phyloP scores from a whole-genome alignment of 2,888 invertebrate species.

The Ophion slaviceki region DNA sequence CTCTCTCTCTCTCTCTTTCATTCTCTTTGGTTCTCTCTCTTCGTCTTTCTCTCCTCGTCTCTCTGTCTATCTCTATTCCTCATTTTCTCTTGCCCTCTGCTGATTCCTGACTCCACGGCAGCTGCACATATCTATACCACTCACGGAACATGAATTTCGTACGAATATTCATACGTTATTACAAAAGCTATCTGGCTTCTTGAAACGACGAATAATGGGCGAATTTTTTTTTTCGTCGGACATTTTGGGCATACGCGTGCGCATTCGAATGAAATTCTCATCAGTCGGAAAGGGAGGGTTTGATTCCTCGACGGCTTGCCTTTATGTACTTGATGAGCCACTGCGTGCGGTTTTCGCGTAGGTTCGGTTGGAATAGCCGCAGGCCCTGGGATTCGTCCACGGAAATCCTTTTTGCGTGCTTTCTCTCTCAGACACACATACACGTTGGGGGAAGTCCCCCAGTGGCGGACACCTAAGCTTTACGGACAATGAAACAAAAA shows the following conservation, averaged over 20 bases:
- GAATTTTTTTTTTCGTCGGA: conserved; percentile 3
- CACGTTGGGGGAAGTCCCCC: too few species aligned
- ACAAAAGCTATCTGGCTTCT: conserved; percentile 28
- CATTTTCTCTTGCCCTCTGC: conserved; percentile 22
- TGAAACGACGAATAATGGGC: conserved; percentile 7
- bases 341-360: neutral
- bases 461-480: too few species aligned
- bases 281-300: neutral
- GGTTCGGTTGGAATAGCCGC: neutral
- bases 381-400: neutral
- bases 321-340: neutral
- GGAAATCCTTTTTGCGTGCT: neutral
- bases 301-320: neutral
- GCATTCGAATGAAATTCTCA: neutral
- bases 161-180: conserved; percentile 61
- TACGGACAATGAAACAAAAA: too few species aligned
- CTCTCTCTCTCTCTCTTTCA: conserved; percentile 11
- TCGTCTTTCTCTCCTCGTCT: conserved; percentile 33
- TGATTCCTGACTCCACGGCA: conserved; percentile 19
- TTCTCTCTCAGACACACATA: neutral
- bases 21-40: conserved; percentile 7
- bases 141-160: conserved; percentile 45
- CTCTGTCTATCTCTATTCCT: conserved; percentile 22
- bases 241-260: neutral
- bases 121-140: conserved; percentile 20